phyloP scores from a whole-genome alignment of 2,888 invertebrate genomes.

The Epinotia bilunana region DNA sequence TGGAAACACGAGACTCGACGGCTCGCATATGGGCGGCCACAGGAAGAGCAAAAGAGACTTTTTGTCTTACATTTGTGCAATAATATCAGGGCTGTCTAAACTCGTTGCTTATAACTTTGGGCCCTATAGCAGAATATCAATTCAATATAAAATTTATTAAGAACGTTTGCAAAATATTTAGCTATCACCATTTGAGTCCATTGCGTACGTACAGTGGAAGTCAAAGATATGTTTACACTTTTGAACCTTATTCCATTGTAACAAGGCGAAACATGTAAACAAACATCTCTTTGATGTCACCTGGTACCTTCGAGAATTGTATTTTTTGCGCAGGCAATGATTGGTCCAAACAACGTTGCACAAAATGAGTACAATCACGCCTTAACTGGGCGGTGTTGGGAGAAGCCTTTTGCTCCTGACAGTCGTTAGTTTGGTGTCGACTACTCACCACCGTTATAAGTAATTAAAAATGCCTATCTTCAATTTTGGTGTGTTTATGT shows the following conservation, averaged over 20 bases:
- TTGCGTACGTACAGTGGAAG: background rate
- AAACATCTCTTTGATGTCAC: too few relatives aligned
- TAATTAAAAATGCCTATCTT: too few relatives aligned
- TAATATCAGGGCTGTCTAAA: slow-evolving; percentile 71
- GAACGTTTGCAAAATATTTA: background rate
- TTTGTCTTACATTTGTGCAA: slow-evolving; percentile 74
- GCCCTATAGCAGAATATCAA: background rate
- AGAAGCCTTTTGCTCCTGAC: too few relatives aligned
- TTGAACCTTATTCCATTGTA: too few relatives aligned
- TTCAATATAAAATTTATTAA: background rate
- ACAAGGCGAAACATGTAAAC: too few relatives aligned
- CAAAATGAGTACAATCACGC: background rate
- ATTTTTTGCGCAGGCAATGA: background rate
- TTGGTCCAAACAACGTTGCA: background rate
- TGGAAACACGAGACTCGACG: slow-evolving; percentile 64
- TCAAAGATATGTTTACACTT: too few relatives aligned
- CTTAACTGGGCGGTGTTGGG: too few relatives aligned
- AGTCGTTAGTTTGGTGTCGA: too few relatives aligned
- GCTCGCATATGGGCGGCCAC: slow-evolving; percentile 71
- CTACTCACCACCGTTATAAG: too few relatives aligned
- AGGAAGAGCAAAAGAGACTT: slow-evolving; percentile 74
- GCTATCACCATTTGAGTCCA: too few relatives aligned
- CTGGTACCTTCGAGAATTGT: background rate
- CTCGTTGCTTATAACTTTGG: background rate
- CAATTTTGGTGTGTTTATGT: too few relatives aligned